phyloP scores from a whole-genome alignment of 2,888 invertebrate species.

The Lymantria monacha region DNA sequence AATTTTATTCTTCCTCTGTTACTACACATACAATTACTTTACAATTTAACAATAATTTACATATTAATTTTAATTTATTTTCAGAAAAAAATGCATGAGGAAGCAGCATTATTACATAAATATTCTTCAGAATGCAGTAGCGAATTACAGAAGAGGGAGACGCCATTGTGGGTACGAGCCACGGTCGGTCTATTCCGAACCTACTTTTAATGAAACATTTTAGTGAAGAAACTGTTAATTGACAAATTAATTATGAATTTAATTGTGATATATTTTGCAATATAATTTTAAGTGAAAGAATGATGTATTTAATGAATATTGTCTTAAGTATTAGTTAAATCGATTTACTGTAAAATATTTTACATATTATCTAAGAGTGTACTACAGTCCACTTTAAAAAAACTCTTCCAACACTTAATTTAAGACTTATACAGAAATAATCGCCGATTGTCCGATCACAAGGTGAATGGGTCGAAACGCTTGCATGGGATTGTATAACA shows the following conservation, averaged over 20 bases:
- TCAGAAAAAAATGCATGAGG: constrained; percentile 85
- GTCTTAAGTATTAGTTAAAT: neutral
- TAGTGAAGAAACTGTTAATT: neutral
- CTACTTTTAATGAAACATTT: constrained; percentile 81
- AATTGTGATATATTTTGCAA: neutral
- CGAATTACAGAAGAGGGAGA: constrained; percentile 85
- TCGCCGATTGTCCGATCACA: no score
- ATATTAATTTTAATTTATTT: constrained; percentile 6
- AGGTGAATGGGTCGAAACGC: no score
- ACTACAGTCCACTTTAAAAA: no score
- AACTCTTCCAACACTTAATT: no score
- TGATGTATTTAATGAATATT: neutral
- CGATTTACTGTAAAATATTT: no score
- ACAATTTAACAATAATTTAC: no score
- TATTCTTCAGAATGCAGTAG: constrained; percentile 83
- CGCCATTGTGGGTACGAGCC: constrained; percentile 90
- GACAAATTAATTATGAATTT: neutral
- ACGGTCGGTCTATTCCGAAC: constrained; percentile 89
- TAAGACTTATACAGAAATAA: no score
- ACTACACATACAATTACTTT: no score
- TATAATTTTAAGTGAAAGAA: neutral
- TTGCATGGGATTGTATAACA: no score
- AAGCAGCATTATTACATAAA: constrained; percentile 88
- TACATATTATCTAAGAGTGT: no score
- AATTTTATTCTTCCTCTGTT: no score